Conservation (phyloP, 1,140 invertebrate species). For the Aradophagus sp. region DNA sequence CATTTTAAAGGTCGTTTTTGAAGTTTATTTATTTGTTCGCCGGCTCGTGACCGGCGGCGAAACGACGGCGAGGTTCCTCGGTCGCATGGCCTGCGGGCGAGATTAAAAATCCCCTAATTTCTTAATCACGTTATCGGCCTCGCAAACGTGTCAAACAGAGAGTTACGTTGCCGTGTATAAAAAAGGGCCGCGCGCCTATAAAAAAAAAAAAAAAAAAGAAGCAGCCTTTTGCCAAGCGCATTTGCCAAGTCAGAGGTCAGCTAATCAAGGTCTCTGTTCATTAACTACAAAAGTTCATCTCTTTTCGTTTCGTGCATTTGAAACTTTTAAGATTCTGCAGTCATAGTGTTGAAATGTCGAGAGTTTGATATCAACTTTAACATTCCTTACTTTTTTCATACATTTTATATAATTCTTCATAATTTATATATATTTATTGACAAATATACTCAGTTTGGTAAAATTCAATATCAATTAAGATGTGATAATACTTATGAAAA, state of each 20-base stretch:
- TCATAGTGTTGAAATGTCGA: too few species aligned
- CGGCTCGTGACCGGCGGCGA: conserved; percentile 61
- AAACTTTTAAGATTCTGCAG: too few species aligned
- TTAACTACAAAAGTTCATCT: conserved; percentile 9
- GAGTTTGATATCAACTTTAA: too few species aligned
- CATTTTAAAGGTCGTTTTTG: conserved; percentile 65
- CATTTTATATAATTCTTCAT: too few species aligned
- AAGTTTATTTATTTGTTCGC: conserved; percentile 71
- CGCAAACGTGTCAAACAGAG: conserved; percentile 63
- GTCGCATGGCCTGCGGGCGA: conserved; percentile 57
- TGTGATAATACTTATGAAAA: too few species aligned
- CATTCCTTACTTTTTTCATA: too few species aligned
- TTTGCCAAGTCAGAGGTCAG: conserved; percentile 17
- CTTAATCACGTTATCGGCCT: conserved; percentile 69
- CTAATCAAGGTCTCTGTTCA: conserved; percentile 31
- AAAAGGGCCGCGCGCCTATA: conserved; percentile 32
- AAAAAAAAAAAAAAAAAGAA: too few species aligned
- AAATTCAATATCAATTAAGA: too few species aligned
- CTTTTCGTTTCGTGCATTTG: too few species aligned
- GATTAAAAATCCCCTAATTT: conserved; percentile 74
- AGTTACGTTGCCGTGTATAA: conserved; percentile 28
- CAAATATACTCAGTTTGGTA: too few species aligned
- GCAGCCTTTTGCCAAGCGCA: conserved; percentile 12
- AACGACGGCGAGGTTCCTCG: conserved; percentile 56
- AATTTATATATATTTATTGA: too few species aligned